Conservation (phyloP, 2,888 invertebrate species). For the Busseola fusca region DNA sequence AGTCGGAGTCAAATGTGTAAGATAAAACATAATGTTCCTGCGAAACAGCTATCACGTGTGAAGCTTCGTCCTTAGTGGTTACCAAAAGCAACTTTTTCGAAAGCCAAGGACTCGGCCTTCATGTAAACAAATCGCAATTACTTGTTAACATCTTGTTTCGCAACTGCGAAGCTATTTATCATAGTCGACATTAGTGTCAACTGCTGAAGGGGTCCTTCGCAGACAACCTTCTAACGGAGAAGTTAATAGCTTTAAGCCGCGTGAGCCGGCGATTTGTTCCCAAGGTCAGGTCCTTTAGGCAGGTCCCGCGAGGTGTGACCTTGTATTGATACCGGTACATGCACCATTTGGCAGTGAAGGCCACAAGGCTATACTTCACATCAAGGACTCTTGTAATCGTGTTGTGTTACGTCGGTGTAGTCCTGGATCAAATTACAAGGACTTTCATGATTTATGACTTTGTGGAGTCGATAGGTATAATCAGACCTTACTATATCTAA, state of each 20-base stretch:
- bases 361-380: slow-evolving; percentile 28
- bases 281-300: slow-evolving; percentile 73
- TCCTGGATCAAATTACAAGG: slow-evolving; percentile 43
- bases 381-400: slow-evolving; percentile 49
- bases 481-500: neutral
- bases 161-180: slow-evolving; percentile 59
- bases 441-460: slow-evolving; percentile 21
- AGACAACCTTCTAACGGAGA: slow-evolving; percentile 66
- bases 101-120: slow-evolving; percentile 25
- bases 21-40: neutral
- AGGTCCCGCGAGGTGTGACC: slow-evolving; percentile 62
- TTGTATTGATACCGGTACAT: slow-evolving; percentile 55
- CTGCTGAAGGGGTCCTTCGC: slow-evolving; percentile 62
- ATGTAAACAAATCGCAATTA: slow-evolving; percentile 38
- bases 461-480: neutral
- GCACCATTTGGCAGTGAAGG: slow-evolving; percentile 52
- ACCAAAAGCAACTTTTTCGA: slow-evolving; percentile 11
- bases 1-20: too few species aligned
- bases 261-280: slow-evolving; percentile 61
- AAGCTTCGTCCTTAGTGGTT: slow-evolving; percentile 13
- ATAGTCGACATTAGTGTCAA: slow-evolving; percentile 65
- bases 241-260: slow-evolving; percentile 64
- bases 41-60: neutral
- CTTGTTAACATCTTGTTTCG: slow-evolving; percentile 44
- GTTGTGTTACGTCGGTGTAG: slow-evolving; percentile 13